A percentile compares a stretch with the other conserved stretches of the same genome.
Evolutionary conservation across 2,797 vertebrate species (phyloP).

Genomic region (Coluber constrictor): DNA sequence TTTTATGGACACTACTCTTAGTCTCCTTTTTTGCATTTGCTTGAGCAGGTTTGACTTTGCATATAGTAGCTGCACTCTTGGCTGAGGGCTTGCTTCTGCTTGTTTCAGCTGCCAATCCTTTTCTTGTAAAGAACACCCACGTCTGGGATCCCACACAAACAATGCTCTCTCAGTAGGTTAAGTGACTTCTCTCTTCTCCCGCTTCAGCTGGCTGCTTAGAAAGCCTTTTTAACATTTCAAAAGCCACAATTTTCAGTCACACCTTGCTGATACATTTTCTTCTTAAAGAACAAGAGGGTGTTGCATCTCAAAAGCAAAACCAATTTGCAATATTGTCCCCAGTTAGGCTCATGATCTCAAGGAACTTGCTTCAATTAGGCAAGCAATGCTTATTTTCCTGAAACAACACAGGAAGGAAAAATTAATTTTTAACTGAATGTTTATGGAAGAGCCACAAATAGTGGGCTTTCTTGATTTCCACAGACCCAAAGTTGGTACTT

Average conservation of each 20-base stretch:
- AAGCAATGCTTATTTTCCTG: background rate
- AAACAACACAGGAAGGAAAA: background rate
- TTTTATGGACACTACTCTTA: background rate
- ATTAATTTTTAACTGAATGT: background rate
- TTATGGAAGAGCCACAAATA: background rate
- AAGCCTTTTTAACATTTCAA: background rate
- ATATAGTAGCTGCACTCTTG: background rate
- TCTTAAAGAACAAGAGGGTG: background rate
- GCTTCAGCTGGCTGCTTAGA: background rate
- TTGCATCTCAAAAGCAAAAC: background rate
- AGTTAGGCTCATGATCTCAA: background rate
- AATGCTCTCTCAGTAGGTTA: background rate
- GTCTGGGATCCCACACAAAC: background rate
- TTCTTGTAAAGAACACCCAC: conserved; percentile 13
- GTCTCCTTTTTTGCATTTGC: background rate
- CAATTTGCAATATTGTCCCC: background rate
- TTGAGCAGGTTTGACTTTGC: background rate
- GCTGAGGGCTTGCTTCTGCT: background rate
- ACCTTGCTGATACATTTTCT: background rate
- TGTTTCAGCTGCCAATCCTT: background rate
- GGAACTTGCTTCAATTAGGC: background rate
- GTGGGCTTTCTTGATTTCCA: background rate
- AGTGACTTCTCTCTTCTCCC: background rate
- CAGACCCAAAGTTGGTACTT: background rate
- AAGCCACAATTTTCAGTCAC: background rate